Percentiles rank a stretch among this genome's conserved stretches.
Evolutionary conservation across 2,797 vertebrate species (phyloP).

Genomic region (Chiroxiphia lanceolata): DNA sequence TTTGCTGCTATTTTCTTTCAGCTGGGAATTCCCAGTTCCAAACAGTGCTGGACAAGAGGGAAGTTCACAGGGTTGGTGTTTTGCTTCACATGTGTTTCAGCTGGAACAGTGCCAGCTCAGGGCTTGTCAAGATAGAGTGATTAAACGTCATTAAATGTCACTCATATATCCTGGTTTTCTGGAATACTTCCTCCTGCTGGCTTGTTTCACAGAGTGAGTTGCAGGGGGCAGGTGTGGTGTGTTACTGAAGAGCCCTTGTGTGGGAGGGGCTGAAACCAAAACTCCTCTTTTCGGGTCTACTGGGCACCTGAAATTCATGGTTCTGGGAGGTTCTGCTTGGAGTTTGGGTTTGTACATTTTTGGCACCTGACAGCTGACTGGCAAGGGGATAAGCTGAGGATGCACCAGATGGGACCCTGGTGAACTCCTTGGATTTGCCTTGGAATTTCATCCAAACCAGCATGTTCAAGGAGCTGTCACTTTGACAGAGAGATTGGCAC

Average conservation of each 20-base stretch:
- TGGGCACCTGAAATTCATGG: not conserved
- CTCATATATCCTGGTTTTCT: not conserved
- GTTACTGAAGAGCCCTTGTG: rapidly evolving
- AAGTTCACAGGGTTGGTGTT: not conserved
- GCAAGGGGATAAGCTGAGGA: not conserved
- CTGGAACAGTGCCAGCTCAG: not conserved
- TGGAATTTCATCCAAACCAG: not conserved
- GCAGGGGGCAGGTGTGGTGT: not conserved
- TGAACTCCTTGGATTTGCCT: not conserved
- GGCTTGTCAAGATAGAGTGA: not conserved
- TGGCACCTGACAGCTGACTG: not conserved
- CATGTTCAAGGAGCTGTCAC: not conserved
- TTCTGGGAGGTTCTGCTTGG: not conserved
- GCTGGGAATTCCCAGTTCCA: not conserved
- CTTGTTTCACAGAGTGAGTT: not conserved
- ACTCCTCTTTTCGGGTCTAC: not conserved
- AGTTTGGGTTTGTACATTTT: rapidly evolving
- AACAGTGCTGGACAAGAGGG: not conserved
- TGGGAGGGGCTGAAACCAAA: not conserved
- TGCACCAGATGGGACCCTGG: not conserved
- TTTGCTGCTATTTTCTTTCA: not conserved
- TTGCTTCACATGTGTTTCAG: not conserved
- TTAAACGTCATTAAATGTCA: not conserved
- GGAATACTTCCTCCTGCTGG: not conserved
- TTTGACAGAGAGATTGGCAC: not conserved